These are phyloP conservation scores for Rotaria sp. DNA, from an alignment of 2,888 invertebrate genomes.

Conservation along the genomic window DNA sequence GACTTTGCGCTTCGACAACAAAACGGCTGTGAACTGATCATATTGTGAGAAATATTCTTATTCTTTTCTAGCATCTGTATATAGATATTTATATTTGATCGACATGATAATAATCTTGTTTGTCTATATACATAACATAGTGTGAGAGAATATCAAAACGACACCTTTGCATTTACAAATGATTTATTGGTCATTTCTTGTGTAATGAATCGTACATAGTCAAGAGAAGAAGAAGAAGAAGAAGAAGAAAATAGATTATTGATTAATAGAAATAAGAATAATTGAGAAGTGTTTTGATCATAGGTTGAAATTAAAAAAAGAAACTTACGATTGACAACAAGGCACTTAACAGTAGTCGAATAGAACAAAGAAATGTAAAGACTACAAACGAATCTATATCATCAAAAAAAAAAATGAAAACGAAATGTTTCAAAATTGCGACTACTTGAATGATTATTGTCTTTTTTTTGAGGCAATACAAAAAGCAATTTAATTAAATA, in stretches of 20 bases:
- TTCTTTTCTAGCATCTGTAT: no score
- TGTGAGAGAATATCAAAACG: background rate
- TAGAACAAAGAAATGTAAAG: background rate
- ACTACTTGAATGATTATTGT: background rate
- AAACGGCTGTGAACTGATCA: no score
- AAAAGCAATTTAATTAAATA: background rate
- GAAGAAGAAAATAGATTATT: background rate
- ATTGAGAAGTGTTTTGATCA: background rate
- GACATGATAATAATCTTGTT: background rate
- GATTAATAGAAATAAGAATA: no score
- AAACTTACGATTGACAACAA: background rate
- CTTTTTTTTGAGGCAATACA: background rate
- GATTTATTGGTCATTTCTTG: no score
- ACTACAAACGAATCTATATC: background rate
- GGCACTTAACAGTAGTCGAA: background rate
- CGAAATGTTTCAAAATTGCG: background rate
- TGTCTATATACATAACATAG: no score
- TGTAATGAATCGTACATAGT: background rate
- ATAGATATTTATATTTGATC: background rate
- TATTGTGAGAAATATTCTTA: no score
- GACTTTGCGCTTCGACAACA: no score
- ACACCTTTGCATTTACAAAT: background rate
- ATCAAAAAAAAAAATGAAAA: background rate
- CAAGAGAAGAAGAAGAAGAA: no score
- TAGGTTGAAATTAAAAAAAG: background rate